These are phyloP conservation scores for Stichodactyla mertensii DNA, from an alignment of 64 coral and sea anemone genomes.

Conservation along the genomic window DNA sequence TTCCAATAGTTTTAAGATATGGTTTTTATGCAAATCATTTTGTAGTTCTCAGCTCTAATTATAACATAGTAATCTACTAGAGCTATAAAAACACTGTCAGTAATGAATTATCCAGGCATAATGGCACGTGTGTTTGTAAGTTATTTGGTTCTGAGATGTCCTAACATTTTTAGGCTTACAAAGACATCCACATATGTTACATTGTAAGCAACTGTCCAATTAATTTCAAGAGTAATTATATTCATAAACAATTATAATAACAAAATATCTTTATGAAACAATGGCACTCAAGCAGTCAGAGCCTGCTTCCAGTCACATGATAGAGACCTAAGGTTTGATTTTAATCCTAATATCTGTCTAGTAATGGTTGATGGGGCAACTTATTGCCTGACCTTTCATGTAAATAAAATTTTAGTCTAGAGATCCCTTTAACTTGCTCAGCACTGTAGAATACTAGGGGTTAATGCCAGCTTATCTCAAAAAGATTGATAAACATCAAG, in stretches of 20 bases:
- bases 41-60: background rate
- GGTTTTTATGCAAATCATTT: too few species aligned
- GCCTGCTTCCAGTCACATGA: too few species aligned
- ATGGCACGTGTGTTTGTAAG: background rate
- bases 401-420: conserved; percentile 1
- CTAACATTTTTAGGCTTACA: too few species aligned
- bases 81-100: background rate
- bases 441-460: background rate
- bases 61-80: background rate
- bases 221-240: too few species aligned
- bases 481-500: background rate
- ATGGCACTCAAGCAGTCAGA: background rate
- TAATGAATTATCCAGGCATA: background rate
- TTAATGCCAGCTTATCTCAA: background rate
- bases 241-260: background rate
- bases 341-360: background rate
- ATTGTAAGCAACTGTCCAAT: too few species aligned
- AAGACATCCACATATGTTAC: too few species aligned
- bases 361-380: background rate
- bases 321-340: background rate
- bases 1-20: too few species aligned
- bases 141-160: background rate
- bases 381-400: background rate
- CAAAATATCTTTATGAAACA: background rate
- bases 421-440: background rate